Evolutionary conservation across 1,140 invertebrate species (phyloP).

Genomic region (Theocolax elegans): DNA sequence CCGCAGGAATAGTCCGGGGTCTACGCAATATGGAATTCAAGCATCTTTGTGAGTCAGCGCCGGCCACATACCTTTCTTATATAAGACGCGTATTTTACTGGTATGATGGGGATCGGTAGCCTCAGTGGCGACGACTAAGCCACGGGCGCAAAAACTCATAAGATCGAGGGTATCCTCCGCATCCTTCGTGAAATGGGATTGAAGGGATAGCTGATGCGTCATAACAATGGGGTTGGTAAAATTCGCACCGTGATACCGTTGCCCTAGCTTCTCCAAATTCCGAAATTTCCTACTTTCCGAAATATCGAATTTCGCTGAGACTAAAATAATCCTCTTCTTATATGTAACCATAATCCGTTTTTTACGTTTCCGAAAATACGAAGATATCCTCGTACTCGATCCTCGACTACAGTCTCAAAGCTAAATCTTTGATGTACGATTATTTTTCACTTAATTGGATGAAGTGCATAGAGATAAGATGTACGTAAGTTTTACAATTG

Average conservation of each 20-base stretch:
- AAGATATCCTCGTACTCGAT: too few species aligned
- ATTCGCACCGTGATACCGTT: slow-evolving; percentile 24
- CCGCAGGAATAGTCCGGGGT: neutral
- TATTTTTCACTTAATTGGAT: too few species aligned
- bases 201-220: slow-evolving; percentile 35
- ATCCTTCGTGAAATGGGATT: slow-evolving; percentile 36
- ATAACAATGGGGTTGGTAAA: slow-evolving; percentile 34
- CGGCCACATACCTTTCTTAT: slow-evolving; percentile 29
- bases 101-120: neutral
- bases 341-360: too few species aligned
- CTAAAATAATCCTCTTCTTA: slow-evolving; percentile 1
- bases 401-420: too few species aligned
- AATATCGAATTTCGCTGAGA: slow-evolving; percentile 15
- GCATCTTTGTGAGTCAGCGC: slow-evolving; percentile 23
- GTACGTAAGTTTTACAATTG: too few species aligned
- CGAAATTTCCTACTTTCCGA: slow-evolving; percentile 17
- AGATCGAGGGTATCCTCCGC: slow-evolving; percentile 29
- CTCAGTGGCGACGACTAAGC: slow-evolving; percentile 2
- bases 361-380: neutral
- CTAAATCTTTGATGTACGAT: too few species aligned
- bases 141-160: slow-evolving; percentile 32
- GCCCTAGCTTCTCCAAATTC: slow-evolving; percentile 7
- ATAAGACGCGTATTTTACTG: slow-evolving; percentile 35
- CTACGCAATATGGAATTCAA: slow-evolving; percentile 9
- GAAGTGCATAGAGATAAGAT: too few species aligned